phyloP scores from a whole-genome alignment of 2,797 vertebrate genomes.

The Myotis pilosus region DNA sequence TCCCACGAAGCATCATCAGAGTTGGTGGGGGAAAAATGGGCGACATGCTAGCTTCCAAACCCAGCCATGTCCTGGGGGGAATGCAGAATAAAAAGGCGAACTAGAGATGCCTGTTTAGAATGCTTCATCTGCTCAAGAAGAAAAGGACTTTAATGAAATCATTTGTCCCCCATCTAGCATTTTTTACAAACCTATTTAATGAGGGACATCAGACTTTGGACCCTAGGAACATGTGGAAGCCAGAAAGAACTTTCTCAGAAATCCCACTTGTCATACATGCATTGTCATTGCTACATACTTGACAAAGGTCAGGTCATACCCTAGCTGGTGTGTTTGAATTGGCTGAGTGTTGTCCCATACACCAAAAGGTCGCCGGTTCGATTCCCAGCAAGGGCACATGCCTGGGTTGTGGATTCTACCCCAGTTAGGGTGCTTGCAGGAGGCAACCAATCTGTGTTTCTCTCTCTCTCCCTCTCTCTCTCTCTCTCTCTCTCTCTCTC shows the following conservation, averaged over 20 bases:
- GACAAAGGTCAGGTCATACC: not conserved
- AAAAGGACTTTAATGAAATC: not conserved
- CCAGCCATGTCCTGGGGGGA: not conserved
- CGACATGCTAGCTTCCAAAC: not conserved
- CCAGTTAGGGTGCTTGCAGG: not conserved
- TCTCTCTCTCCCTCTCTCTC: too few species aligned
- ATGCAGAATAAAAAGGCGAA: not conserved
- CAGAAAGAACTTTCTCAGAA: slow-evolving; percentile 21
- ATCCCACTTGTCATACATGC: not conserved
- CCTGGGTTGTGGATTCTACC: not conserved
- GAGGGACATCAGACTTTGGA: not conserved
- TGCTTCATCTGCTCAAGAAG: not conserved
- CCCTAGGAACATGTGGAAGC: not conserved
- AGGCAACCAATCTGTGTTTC: too few species aligned
- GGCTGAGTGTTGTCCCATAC: not conserved
- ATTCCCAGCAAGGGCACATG: not conserved
- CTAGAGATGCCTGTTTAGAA: not conserved
- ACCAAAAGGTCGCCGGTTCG: not conserved
- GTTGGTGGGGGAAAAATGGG: not conserved
- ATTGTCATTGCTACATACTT: not conserved
- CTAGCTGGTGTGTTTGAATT: not conserved
- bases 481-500: too few species aligned
- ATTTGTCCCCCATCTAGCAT: not conserved
- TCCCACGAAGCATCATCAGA: not conserved
- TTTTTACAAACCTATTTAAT: not conserved